Evolutionary conservation across 1,140 invertebrate genomes (phyloP), one percentile per base, ranked within the genome.

Genomic region (Pentalonia nigronervosa): DNA sequence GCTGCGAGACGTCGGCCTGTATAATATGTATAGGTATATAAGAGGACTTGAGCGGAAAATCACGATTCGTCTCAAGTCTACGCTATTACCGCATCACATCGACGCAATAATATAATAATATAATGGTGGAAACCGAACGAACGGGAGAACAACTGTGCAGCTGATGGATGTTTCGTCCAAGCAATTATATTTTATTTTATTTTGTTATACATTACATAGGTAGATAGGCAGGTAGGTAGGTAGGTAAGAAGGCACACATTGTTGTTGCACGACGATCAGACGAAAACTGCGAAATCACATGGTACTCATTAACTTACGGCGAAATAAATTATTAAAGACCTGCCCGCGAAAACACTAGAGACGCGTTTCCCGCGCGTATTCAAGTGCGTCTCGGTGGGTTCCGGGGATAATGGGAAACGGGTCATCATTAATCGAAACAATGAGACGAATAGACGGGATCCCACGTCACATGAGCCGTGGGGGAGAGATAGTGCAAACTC

Each of bases 241-340:
- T 76, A 30, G 8, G 8, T 6, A 11, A 7, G 8, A 7, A 60
- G 60, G 60, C n/a, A 48, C 25, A 34, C 47, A 25, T 53, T 56
- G n/a, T 83, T 76, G 30, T 30, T 14, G 56, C 25, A n/a, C 47
- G 34, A 34, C 20, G 60, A 91, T 47, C n/a, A 92, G 76, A 53
- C 76, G 91, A 92, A 76, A 91, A 92, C 45, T 83, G 91, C 91
- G 67, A 83, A 48, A 92, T 83, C 91, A 92, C 91, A 83, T 83
- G 90, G 90, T 81, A 1, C 90, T 83, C 90, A 83, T 92, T 92
- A 92, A 92, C 91, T 76, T 76, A 20, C 60, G 17, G 60, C 11
- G n/a, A 76, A 76, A 76, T 76, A 76, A 76, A 76, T 76, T 76
- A 76, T 76, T 76, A 20, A 11, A n/a, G 60, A 76, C 30, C 60